Evolutionary conservation across 2,888 invertebrate genomes (phyloP), one percentile per base, ranked within the genome.

Genomic region (Watsonalla binaria): DNA sequence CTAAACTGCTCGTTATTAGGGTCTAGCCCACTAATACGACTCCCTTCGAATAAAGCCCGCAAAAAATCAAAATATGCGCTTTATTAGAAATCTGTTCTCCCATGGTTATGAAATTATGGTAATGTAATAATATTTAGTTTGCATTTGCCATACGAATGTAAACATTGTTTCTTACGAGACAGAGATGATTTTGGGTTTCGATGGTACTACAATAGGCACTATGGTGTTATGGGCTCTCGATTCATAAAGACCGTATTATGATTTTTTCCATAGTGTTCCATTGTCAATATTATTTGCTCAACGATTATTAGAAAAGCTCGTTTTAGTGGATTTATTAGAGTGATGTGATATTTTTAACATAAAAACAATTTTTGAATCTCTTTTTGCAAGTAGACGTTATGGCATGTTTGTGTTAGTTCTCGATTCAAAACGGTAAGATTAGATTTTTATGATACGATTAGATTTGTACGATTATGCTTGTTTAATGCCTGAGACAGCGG

Each of bases 21-120:
- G 52, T 56, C 67, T 65, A 73, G 68, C 70, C 73, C 71, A 70
- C 75, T 73, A 76, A 74, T 78, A 79, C 64, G 73, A 79, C 63
- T 75, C 74, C 67, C 68, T 68, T 73, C 75, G 73, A 72, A 70
- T 70, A 69, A 62, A 63, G 71, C 60, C 62, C 73, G 71, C 76
- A 84, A 85, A 84, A 87, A 82, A 85, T 80, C 81, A 78, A 78
- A 85, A 83, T 82, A 83, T 77, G 80, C 82, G 61, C 62, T 62
- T 62, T 58, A 88, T 86, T 83, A 85, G 82, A 83, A 85, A 84
- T 82, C 78, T 73, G 74, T 72, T 71, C 82, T 66, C 83, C 86
- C 84, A 79, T 82, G 76, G 80, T 82, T 89, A 86, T 84, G 83
- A 83, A 85, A 87, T 87, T 89, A 89, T 87, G 85, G 71, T 84